Base-by-base conservation (phyloP, 2,113 vertebrate species). In the Neolamprologus toae region DNA sequence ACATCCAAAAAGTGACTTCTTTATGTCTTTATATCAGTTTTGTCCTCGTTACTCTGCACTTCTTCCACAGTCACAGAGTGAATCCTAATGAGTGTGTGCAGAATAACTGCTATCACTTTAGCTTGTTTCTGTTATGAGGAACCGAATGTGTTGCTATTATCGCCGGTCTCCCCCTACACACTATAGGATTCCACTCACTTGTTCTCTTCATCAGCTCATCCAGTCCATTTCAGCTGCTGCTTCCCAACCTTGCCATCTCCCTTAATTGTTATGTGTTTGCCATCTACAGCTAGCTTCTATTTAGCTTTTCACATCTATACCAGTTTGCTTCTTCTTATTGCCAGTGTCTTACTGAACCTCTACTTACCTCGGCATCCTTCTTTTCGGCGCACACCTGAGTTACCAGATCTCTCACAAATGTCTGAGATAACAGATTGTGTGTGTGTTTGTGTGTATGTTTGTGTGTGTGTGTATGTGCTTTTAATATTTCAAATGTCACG, bases 101-200 rank as follows among this genome's bases (percentile, higher is more conserved):
- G 40, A 73, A 21, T 7, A 45, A 45, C 13, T 73, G 68, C 13
- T 17, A 26, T 73, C 5, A 23, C 21, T 73, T 14, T 17, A 45
- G 40, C 9, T 47, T 45, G 21, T 73, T 73, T 73, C 4, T 45
- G 14, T 17, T 73, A 45, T 45, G 40, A 28, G 14, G 40, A 73
- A 73, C 13, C 3, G 3, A 45, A 21, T 17, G 14, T 73, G 68
- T 73, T 42, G n/a, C 61, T 37, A n/a, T 21, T 66, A n/a, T 37
- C 3, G 10, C 63, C 0, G 0, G 63, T 40, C 1, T 68, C 63
- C 31, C 61, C 61, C 33, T 71, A 71, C 0, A 42, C 16, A 14
- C n/a, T 71, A 71, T 42, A 71, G 66, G 66, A 42, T 37, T 40
- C n/a, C 66, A 71, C 66, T 71, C n/a, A 42, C 66, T 1, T 42